Base-by-base conservation (phyloP, 2,113 vertebrate species). In the Oryzias woworae region DNA sequence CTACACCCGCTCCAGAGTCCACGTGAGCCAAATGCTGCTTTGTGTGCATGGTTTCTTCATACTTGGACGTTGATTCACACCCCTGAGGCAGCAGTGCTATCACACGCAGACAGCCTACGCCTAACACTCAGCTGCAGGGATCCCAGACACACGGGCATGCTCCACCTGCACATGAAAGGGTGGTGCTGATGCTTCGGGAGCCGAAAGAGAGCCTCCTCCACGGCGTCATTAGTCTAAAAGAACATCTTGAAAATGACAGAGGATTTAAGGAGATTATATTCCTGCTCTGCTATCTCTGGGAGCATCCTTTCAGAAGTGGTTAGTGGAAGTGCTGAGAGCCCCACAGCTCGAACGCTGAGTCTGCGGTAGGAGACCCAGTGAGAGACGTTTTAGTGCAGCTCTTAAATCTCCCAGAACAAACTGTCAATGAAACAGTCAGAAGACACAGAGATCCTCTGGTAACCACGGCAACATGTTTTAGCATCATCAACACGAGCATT, bases 1-100 rank as follows among this genome's bases (percentile, higher is more conserved):
- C 63, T 62, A 73, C 79, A 64, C 53, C 0, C 68, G 42, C 54
- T 23, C 24, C 51, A 5, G 24, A 41, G n/a, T 42, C 66, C 41
- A 12, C 56, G 53, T 31, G 44, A 2, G 73, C 75, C 69, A 81
- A 71, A 68, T 31, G 46, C 2, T 2, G 17, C 61, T 28, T 47
- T 0, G 16, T 48, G 55, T 17, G 61, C 18, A 51, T 58, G 51
- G 7, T 62, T 55, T 75, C 64, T 54, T 43, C 61, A 43, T 50
- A 24, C 24, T 20, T 13, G 42, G 54, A 61, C 62, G 7, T 69
- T 78, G 69, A 63, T 69, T 78, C 73, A 73, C 76, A 75, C 81
- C 79, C 73, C 44, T 7, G 14, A 74, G 73, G 75, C 62, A 22
- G 58, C 28, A 14, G 52, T 50, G 14, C 50, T 73, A 5, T 46